These are phyloP conservation scores for Ophion ellenae DNA, from an alignment of 2,888 invertebrate genomes.

Conservation along the genomic window DNA sequence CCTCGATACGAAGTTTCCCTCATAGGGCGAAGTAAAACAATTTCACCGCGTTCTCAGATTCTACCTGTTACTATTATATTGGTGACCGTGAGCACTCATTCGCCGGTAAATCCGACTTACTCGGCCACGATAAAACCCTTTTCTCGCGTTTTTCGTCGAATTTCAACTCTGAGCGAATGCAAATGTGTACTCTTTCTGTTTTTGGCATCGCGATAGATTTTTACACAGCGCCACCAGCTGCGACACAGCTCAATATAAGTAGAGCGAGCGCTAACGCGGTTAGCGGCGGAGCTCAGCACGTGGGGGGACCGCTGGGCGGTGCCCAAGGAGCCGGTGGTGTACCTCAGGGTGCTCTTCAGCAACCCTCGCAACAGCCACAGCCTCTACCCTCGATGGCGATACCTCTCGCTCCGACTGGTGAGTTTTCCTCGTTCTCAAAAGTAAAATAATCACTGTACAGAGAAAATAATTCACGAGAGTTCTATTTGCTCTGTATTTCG, in stretches of 20 bases:
- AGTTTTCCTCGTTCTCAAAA: constrained; percentile 40
- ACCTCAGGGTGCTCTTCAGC: constrained; percentile 79
- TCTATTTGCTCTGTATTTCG: neutral
- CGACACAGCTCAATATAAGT: constrained; percentile 74
- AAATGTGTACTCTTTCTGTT: neutral
- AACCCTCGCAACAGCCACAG: constrained; percentile 78
- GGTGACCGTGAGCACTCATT: too few relatives aligned
- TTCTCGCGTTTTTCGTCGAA: neutral
- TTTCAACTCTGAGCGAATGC: neutral
- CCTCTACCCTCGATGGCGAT: constrained; percentile 77
- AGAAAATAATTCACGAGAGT: neutral
- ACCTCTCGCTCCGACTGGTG: constrained; percentile 76
- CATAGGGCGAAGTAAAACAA: too few relatives aligned
- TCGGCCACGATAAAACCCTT: neutral
- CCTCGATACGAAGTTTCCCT: too few relatives aligned
- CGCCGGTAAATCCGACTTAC: neutral
- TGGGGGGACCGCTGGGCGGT: constrained; percentile 77
- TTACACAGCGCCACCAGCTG: constrained; percentile 69
- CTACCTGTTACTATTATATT: too few relatives aligned
- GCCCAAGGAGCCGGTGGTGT: constrained; percentile 80
- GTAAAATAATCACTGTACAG: neutral
- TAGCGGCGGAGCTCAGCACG: constrained; percentile 78
- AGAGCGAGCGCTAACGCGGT: constrained; percentile 78
- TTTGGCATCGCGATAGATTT: constrained; percentile 18
- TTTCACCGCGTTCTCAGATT: too few relatives aligned